Percentiles rank a stretch among this genome's conserved stretches.
phyloP scores from a whole-genome alignment of 1,140 invertebrate genomes.

The Cardiocondyla obscurior region DNA sequence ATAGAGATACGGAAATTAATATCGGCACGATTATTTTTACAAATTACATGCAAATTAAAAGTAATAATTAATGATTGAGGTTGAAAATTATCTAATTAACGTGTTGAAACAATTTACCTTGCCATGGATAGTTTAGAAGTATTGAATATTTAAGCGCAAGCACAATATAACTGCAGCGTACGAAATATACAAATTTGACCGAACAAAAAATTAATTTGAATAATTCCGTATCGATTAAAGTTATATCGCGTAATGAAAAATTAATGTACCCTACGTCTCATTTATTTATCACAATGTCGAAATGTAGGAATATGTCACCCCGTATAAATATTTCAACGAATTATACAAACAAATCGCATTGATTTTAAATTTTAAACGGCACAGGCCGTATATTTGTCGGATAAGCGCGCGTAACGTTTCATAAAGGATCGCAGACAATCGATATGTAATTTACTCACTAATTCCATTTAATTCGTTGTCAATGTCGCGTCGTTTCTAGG shows the following conservation, averaged over 20 bases:
- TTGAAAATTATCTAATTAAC: too few species aligned
- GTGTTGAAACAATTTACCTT: too few species aligned
- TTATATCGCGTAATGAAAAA: background rate
- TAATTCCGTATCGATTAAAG: background rate
- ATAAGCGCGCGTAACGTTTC: background rate
- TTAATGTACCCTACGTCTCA: background rate
- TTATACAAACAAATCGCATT: background rate
- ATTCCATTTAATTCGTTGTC: slow-evolving; percentile 46
- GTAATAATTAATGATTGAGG: too few species aligned
- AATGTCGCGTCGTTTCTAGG: slow-evolving; percentile 27
- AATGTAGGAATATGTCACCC: background rate
- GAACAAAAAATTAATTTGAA: background rate
- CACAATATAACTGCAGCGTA: too few species aligned
- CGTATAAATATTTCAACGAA: background rate
- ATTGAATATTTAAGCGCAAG: too few species aligned
- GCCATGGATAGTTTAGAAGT: too few species aligned
- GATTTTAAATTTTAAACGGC: background rate
- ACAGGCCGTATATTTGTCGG: background rate
- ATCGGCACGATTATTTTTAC: background rate
- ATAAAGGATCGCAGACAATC: background rate
- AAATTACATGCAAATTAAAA: background rate
- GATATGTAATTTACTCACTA: slow-evolving; percentile 56
- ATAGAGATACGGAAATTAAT: background rate
- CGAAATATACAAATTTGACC: background rate
- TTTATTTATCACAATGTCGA: background rate